Percentiles rank a stretch among this genome's conserved stretches.
phyloP scores from a whole-genome alignment of 2,797 vertebrate species.

The Allobates femoralis region DNA sequence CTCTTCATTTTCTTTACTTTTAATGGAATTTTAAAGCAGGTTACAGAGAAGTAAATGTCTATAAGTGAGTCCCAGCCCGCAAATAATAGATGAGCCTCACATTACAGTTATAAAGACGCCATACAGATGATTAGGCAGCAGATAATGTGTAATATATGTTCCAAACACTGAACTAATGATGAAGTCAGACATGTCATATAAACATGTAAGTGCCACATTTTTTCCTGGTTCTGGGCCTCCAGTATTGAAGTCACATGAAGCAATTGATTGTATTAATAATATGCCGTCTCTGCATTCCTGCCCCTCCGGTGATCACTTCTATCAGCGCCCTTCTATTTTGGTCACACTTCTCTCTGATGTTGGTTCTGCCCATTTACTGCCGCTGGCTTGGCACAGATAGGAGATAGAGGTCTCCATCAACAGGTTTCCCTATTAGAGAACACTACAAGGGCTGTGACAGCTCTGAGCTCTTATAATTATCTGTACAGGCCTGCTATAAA shows the following conservation, averaged over 20 bases:
- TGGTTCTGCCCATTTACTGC: neutral
- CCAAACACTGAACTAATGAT: no score
- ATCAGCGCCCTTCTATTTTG: conserved; percentile 15
- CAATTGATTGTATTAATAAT: neutral
- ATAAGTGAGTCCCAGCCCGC: neutral
- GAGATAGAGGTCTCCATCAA: conserved; percentile 36
- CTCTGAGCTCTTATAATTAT: conserved; percentile 19
- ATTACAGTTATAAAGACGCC: neutral
- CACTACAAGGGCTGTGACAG: conserved; percentile 14
- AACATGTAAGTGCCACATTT: no score
- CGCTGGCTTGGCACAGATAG: neutral
- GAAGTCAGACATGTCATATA: no score
- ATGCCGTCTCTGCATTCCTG: neutral
- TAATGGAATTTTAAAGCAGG: neutral
- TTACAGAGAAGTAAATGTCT: neutral
- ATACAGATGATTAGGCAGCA: neutral
- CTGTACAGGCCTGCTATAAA: conserved; percentile 23
- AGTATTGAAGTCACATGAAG: neutral
- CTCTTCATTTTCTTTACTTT: neutral
- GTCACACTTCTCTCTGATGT: neutral
- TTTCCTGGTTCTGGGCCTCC: no score
- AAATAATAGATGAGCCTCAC: neutral
- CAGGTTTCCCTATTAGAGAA: conserved; percentile 14
- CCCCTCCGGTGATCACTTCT: neutral
- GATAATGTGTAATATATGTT: no score